phyloP scores from a whole-genome alignment of 2,888 invertebrate genomes.

The Ypsolopha scabrella region DNA sequence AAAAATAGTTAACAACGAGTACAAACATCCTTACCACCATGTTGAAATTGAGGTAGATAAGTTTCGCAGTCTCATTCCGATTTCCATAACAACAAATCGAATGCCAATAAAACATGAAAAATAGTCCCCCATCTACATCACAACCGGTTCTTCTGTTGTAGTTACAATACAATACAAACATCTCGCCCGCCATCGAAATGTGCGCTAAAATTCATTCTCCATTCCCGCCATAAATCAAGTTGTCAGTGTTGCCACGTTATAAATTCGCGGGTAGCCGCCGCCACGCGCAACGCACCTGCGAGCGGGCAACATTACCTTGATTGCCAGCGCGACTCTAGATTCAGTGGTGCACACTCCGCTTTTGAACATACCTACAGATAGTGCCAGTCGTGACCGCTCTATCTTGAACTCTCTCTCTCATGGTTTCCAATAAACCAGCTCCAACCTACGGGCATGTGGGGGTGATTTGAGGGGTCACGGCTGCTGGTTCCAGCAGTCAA shows the following conservation, averaged over 20 bases:
- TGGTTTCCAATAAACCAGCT: neutral
- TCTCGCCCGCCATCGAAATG: too few species aligned
- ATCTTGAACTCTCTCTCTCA: neutral
- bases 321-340: slow-evolving; percentile 1
- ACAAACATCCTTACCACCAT: too few species aligned
- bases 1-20: too few species aligned
- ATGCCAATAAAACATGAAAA: too few species aligned
- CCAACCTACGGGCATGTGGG: neutral
- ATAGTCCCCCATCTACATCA: too few species aligned
- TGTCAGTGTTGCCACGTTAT: slow-evolving; percentile 58
- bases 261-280: slow-evolving; percentile 47
- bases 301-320: slow-evolving; percentile 2
- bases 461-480: neutral
- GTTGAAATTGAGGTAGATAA: too few species aligned
- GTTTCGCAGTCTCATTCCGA: too few species aligned
- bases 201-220: neutral
- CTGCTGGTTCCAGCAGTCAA: neutral
- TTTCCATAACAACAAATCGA: too few species aligned
- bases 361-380: neutral
- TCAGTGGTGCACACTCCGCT: neutral
- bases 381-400: neutral
- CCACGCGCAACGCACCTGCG: slow-evolving; percentile 43
- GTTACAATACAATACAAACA: too few species aligned
- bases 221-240: slow-evolving; percentile 53
- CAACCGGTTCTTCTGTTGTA: too few species aligned